Conservation (phyloP, 1,140 invertebrate species). For the Caenorhabditis latens region DNA sequence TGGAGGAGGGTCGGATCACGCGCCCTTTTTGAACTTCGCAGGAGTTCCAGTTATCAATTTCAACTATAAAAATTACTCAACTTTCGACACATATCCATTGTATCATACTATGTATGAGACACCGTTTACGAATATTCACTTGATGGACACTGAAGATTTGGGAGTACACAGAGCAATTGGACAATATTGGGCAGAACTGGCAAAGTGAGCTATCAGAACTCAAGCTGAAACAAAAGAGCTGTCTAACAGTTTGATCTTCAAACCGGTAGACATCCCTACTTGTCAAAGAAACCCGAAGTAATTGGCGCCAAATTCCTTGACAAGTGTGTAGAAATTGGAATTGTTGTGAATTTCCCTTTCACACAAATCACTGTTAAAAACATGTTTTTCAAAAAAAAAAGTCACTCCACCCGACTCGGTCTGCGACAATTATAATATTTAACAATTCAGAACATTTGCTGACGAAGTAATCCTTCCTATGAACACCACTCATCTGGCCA, state of each 20-base stretch:
- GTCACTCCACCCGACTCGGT: too few species aligned
- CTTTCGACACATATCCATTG: slow-evolving; percentile 73
- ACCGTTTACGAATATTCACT: slow-evolving; percentile 74
- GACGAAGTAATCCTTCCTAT: slow-evolving; percentile 75
- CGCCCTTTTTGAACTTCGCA: slow-evolving; percentile 74
- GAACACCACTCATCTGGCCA: slow-evolving; percentile 65
- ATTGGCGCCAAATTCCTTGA: too few species aligned
- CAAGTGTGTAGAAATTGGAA: too few species aligned
- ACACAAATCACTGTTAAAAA: too few species aligned
- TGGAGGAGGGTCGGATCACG: slow-evolving; percentile 78
- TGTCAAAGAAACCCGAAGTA: too few species aligned
- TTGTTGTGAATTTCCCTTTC: too few species aligned
- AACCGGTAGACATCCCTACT: too few species aligned
- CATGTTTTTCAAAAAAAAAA: too few species aligned
- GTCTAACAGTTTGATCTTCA: too few species aligned
- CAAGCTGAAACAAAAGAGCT: too few species aligned
- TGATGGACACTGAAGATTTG: slow-evolving; percentile 72
- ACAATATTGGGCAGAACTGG: slow-evolving; percentile 75
- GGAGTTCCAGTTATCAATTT: slow-evolving; percentile 77
- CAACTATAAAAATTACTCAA: slow-evolving; percentile 57
- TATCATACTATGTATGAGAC: slow-evolving; percentile 79
- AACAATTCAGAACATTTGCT: slow-evolving; percentile 13
- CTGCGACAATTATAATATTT: not conserved
- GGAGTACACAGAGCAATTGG: slow-evolving; percentile 73
- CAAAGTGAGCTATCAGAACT: slow-evolving; percentile 56